phyloP scores from a whole-genome alignment of 1,140 invertebrate species.

The Camponotus floridanus region DNA sequence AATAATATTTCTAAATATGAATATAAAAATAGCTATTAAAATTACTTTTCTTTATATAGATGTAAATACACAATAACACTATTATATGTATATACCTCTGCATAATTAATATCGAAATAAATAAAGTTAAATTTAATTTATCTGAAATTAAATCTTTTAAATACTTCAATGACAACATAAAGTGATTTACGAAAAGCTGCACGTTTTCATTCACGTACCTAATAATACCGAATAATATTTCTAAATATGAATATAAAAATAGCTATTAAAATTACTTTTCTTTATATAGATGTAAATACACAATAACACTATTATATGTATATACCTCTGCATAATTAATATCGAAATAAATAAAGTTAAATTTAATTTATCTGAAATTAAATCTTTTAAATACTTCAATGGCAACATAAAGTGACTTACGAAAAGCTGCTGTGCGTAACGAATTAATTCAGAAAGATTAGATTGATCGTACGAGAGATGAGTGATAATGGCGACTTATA shows the following conservation, averaged over 20 bases:
- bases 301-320: too few relatives aligned
- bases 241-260: neutral
- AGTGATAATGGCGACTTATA: conserved; percentile 3
- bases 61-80: too few relatives aligned
- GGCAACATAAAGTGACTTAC: neutral
- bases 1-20: too few relatives aligned
- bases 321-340: neutral
- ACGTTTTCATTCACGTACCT: neutral
- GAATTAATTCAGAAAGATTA: conserved; percentile 17
- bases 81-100: too few relatives aligned
- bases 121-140: too few relatives aligned
- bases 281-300: neutral
- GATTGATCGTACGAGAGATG: conserved; percentile 27
- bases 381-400: neutral
- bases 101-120: too few relatives aligned
- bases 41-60: too few relatives aligned
- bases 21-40: too few relatives aligned
- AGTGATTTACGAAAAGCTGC: too few relatives aligned
- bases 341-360: conserved; percentile 9
- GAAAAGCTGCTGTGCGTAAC: neutral
- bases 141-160: too few relatives aligned
- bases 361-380: conserved; percentile 25
- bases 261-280: neutral
- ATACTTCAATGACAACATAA: too few relatives aligned
- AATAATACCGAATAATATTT: neutral